Evolutionary conservation across 2,888 invertebrate species (phyloP), one percentile per base, ranked within the genome.

Genomic region (Volucella zonaria): DNA sequence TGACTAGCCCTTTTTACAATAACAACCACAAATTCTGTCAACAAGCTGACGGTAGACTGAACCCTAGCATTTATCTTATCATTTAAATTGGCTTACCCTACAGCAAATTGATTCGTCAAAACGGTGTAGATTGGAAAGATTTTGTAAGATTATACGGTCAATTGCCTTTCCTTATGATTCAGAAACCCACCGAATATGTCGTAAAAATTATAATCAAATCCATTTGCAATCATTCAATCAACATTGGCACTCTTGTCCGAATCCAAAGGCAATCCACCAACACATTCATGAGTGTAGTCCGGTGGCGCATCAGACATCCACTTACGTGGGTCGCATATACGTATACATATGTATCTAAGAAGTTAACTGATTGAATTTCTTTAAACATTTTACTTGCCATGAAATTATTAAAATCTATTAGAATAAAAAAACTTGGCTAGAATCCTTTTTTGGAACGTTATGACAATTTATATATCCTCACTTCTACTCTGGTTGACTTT

Each of bases 381-480:
- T 75, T 10, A 76, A 43, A 76, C 31, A 54, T 14, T 54, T 66
- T 52, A 66, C 23, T 51, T 12, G 12, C 71, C 54, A 77, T 49
- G 43, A 40, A 42, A 42, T 18, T 15, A 15, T n/a, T 23, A 15
- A 31, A 2, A 52, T 47, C 42, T 11, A 31, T 6, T 31, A 49
- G 58, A 49, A 40, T 40, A 52, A 40, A 56, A 71, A 23, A 68
- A 49, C 58, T 49, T 70, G 59, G 10, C 64, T 58, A 70, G 56
- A 70, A 59, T 42, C 81, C 81, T 47, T 47, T 76, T 82, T 76
- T 42, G 81, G 71, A 71, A 66, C 66, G 58, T 8, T 66, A 71
- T 71, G 76, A 66, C 58, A 81, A 71, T 81, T 81, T 76, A 81
- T 81, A 80, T 68, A 81, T 82, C 76, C 70, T 76, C 61, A 40